Base-by-base conservation (phyloP, 2,888 invertebrate species). In the Adela reaumurella region DNA sequence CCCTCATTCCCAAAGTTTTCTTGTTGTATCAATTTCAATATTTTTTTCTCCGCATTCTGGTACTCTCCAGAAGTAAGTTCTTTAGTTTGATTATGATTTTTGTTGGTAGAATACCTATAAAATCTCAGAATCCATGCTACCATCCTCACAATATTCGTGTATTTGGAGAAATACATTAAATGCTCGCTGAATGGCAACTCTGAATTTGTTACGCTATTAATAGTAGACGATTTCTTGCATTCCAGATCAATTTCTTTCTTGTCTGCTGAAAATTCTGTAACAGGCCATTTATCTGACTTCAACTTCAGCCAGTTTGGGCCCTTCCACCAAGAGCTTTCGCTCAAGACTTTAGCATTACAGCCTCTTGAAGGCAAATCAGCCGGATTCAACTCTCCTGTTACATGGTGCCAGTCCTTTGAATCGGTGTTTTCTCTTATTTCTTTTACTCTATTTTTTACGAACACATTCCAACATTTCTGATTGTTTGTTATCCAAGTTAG, bases 321-420 rank as follows among this genome's bases (percentile, higher is more conserved):
- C 41, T 50, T 42, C 49, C 46, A 49, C 49, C 49, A 49, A 2
- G 43, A 28, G 43, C n/a, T 17, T 3, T 41, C 43, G 10, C 43
- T n/a, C 11, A 46, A 43, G 17, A 11, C 42, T n/a, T 49, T 43
- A 8, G 49, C 43, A 19, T 46, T 18, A 24, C 43, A 46, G 10
- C 49, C 46, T 24, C 49, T n/a, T n/a, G 46, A 49, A 19, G 46
- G 49, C 10, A 49, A 43, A 19, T 49, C 46, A 19, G 49, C 49
- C 16, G 49, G 49, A 17, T 49, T 49, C 20, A 45, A 41, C 4
- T 14, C 14, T 6, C 50, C 50, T n/a, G 45, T 35, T 17, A 50
- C 17, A 19, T 50, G 50, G 41, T 24, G 43, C 50, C 50, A 50
- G 35, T 44, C 45, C 11, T 47, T 20, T n/a, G 19, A 19, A 2